These are phyloP conservation scores for Clarias fuscus DNA, from an alignment of 2,797 vertebrate species.

Conservation along the genomic window DNA sequence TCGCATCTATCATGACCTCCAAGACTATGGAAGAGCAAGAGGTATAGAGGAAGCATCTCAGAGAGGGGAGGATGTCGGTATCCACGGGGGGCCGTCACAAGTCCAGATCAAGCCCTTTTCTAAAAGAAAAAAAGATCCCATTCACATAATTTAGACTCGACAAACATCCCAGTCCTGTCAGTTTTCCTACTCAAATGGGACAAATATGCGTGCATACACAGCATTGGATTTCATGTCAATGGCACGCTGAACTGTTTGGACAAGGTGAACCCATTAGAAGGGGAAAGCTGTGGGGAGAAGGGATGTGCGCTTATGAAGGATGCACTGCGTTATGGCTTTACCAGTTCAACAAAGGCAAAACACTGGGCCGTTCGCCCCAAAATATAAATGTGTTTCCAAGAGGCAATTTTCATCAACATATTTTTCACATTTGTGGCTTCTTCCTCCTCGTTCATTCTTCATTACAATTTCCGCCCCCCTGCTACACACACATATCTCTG, in stretches of 20 bases:
- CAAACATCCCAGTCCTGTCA: slow-evolving; percentile 47
- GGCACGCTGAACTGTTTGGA: slow-evolving; percentile 53
- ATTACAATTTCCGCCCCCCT: slow-evolving; percentile 18
- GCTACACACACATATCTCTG: slow-evolving; percentile 23
- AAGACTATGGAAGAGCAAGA: slow-evolving; percentile 31
- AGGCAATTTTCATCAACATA: slow-evolving; percentile 9
- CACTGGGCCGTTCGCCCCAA: slow-evolving; percentile 20
- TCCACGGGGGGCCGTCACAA: slow-evolving; percentile 36
- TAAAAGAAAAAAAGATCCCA: slow-evolving; percentile 45
- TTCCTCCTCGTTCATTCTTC: slow-evolving; percentile 37
- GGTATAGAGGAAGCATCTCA: slow-evolving; percentile 47
- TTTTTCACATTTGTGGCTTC: slow-evolving; percentile 25
- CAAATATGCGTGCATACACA: slow-evolving; percentile 46
- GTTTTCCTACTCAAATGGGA: slow-evolving; percentile 20
- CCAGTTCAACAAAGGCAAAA: slow-evolving; percentile 38
- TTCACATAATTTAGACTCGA: slow-evolving; percentile 52
- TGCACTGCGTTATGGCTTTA: slow-evolving; percentile 45
- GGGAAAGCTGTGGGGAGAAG: slow-evolving; percentile 6
- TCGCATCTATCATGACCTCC: slow-evolving; percentile 59
- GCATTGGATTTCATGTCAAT: slow-evolving; percentile 42
- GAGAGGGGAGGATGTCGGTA: slow-evolving; percentile 38
- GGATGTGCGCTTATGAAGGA: slow-evolving; percentile 17
- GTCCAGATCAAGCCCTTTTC: slow-evolving; percentile 34
- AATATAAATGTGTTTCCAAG: slow-evolving; percentile 41
- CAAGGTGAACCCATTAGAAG: slow-evolving; percentile 57